A percentile compares a stretch with the other conserved stretches of the same genome.
Evolutionary conservation across 2,888 invertebrate species (phyloP).

Genomic region (Tenodera sinensis): DNA sequence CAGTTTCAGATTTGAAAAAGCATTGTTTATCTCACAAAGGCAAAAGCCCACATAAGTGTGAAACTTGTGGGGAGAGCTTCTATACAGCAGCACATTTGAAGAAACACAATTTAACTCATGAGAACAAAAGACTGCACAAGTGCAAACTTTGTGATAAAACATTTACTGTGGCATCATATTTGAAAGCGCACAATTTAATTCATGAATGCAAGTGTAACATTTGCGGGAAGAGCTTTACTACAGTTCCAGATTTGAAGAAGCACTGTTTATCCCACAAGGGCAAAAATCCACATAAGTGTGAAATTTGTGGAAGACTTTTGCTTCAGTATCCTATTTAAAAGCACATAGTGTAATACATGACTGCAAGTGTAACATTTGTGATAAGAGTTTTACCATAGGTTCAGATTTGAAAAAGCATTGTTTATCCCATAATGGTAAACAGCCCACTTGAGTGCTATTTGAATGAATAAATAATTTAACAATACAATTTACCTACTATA

Average conservation of each 20-base stretch:
- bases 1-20: not conserved
- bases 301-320: not conserved
- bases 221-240: not conserved
- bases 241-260: not conserved
- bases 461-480: too few species aligned
- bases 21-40: not conserved
- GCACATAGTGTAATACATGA: not conserved
- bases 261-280: not conserved
- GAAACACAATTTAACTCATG: not conserved
- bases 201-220: not conserved
- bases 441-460: not conserved
- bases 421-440: not conserved
- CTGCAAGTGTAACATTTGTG: not conserved
- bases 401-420: not conserved
- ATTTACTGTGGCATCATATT: not conserved
- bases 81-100: not conserved
- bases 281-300: not conserved
- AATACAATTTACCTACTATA: too few species aligned
- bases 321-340: not conserved
- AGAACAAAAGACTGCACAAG: not conserved
- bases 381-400: not conserved
- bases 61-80: not conserved
- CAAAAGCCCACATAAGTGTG: not conserved
- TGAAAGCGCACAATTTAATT: not conserved
- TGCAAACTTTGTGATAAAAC: not conserved